Evolutionary conservation across 2,888 invertebrate species (phyloP), one percentile per base, ranked within the genome.

Genomic region (Lysandra coridon): DNA sequence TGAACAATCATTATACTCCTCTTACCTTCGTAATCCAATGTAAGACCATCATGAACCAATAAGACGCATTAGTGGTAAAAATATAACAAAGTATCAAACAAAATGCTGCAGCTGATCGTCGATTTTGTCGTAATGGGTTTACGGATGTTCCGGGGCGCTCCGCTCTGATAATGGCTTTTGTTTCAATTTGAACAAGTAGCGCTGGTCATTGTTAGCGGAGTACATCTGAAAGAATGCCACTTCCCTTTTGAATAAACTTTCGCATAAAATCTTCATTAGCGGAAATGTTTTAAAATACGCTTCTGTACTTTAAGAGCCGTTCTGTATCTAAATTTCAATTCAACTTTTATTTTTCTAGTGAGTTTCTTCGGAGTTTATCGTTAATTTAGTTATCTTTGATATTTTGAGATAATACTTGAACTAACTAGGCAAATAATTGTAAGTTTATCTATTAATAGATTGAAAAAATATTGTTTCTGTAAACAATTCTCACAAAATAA

Each of bases 121-220:
- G 84, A 84, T 83, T 84, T 83, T 80, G 84, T 81, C 82, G 83
- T 82, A 84, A 84, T 84, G 82, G 84, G 84, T 85, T 85, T 84
- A 85, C 82, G 81, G 83, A 82, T 82, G 83, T 82, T 81, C 80
- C 81, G 77, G 82, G 80, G 85, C 85, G 83, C 81, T 82, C 82
- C 83, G 83, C 84, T 83, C 83, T 85, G 83, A 84, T 84, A 85
- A 85, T 84, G 80, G 84, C 83, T 83, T 85, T 84, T 84, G 84
- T 85, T 84, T 84, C 84, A 85, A 85, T 86, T 84, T 84, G 83
- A 81, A 80, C 82, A 82, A 82, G 83, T 82, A 81, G 81, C 83
- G 80, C 78, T 82, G 82, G 83, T 83, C 83, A 83, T 83, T 82
- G 83, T 84, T 81, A 57, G 76, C 76, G 33, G 33, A 76, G 76